Conservation (phyloP, 2,888 invertebrate genomes). For the Caenorhabditis sp. region DNA sequence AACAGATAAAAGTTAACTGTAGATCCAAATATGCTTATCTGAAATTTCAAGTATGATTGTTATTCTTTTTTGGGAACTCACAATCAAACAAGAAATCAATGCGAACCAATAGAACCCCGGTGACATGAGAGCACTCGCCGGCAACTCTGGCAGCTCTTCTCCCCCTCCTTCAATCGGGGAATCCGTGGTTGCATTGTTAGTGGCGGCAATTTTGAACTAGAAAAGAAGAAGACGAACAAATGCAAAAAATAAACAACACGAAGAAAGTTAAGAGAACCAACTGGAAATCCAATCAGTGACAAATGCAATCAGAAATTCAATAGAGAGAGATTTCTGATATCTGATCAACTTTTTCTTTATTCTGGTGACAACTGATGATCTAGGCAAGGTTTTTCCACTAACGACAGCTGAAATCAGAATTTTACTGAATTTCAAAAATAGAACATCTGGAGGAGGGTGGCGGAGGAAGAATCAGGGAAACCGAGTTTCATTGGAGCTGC, state of each 20-base stretch:
- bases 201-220: conserved; percentile 23
- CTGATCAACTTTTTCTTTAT: conserved; percentile 4
- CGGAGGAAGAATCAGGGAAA: too few species aligned
- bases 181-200: conserved; percentile 11
- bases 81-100: conserved; percentile 37
- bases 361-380: not conserved
- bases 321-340: conserved; percentile 8
- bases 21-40: conserved; percentile 43
- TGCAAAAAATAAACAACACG: not conserved
- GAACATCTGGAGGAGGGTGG: not conserved
- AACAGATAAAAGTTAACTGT: conserved; percentile 33
- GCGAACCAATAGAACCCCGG: conserved; percentile 32
- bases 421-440: conserved; percentile 1
- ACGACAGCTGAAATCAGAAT: conserved; percentile 13
- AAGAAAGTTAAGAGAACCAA: not conserved
- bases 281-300: not conserved
- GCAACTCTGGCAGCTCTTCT: conserved; percentile 43
- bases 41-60: not conserved
- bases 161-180: conserved; percentile 17
- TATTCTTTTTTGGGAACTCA: conserved; percentile 4
- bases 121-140: conserved; percentile 46
- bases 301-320: conserved; percentile 1
- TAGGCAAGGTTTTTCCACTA: too few species aligned
- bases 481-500: too few species aligned
- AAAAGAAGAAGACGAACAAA: not conserved